These are phyloP conservation scores for Phyllostomus hastatus DNA, from an alignment of 2,113 vertebrate species.

Conservation along the genomic window DNA sequence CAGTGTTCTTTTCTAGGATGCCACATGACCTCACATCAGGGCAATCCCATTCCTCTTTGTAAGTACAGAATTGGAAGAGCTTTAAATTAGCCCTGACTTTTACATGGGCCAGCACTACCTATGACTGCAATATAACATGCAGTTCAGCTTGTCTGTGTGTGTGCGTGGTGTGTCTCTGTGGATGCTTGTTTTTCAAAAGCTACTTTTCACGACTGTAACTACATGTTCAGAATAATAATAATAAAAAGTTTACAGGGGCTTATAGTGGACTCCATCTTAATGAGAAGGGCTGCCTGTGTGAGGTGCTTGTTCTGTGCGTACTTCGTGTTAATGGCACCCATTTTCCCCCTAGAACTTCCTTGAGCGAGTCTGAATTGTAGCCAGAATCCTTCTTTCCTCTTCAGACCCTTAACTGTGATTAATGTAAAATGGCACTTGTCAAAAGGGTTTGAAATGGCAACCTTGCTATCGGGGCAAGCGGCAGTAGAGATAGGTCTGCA, in stretches of 20 bases:
- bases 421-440: conserved; percentile 69
- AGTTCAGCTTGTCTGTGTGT: not conserved
- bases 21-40: not conserved
- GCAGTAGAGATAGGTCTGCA: conserved; percentile 41
- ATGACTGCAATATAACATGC: not conserved
- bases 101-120: not conserved
- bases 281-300: not conserved
- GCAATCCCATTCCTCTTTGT: not conserved
- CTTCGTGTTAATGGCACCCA: conserved; percentile 43
- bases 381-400: conserved; percentile 58
- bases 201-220: not conserved
- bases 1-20: not conserved
- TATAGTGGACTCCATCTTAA: not conserved
- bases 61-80: not conserved
- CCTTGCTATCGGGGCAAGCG: not conserved
- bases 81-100: conserved; percentile 16
- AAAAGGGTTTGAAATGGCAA: conserved; percentile 64
- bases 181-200: conserved; percentile 25
- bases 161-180: rapidly evolving
- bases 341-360: conserved; percentile 44
- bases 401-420: conserved; percentile 66
- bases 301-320: not conserved
- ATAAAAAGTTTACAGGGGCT: not conserved
- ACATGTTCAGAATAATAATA: conserved; percentile 10
- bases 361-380: conserved; percentile 46